Conservation (phyloP, 2,888 invertebrate genomes). For the Drosophila siamana region DNA sequence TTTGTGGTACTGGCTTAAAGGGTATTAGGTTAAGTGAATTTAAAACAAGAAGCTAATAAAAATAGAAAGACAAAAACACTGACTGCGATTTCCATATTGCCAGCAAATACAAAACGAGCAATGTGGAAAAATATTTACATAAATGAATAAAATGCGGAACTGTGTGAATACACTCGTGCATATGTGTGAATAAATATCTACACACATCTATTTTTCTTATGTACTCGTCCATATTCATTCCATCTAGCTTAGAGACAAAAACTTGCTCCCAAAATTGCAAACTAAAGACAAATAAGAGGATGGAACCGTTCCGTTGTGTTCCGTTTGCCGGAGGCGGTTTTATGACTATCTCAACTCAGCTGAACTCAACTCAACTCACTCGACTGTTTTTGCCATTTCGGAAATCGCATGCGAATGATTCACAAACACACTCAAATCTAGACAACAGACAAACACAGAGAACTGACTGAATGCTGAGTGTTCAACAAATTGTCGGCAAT, state of each 20-base stretch:
- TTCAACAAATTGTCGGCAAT: slow-evolving; percentile 51
- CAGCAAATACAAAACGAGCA: slow-evolving; percentile 44
- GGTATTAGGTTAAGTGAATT: slow-evolving; percentile 9
- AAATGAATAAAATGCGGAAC: slow-evolving; percentile 56
- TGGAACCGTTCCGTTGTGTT: slow-evolving; percentile 20
- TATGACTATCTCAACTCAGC: slow-evolving; percentile 28
- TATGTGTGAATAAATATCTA: slow-evolving; percentile 16
- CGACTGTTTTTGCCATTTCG: slow-evolving; percentile 60
- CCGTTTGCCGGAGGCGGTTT: slow-evolving; percentile 42
- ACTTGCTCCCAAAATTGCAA: slow-evolving; percentile 58
- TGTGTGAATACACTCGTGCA: slow-evolving; percentile 20
- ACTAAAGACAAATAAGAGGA: slow-evolving; percentile 30
- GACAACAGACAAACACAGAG: slow-evolving; percentile 31
- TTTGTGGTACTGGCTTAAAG: neutral
- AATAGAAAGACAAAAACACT: slow-evolving; percentile 27
- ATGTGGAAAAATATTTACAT: slow-evolving; percentile 63
- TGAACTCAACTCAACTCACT: slow-evolving; percentile 6
- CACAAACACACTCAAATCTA: slow-evolving; percentile 34
- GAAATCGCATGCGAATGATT: slow-evolving; percentile 68
- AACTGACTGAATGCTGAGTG: slow-evolving; percentile 23
- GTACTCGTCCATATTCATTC: slow-evolving; percentile 51
- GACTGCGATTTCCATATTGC: slow-evolving; percentile 52
- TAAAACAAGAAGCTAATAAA: slow-evolving; percentile 7
- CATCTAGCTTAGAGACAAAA: slow-evolving; percentile 29
- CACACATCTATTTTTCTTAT: slow-evolving; percentile 20